Evolutionary conservation across 2,888 invertebrate genomes (phyloP), one percentile per base, ranked within the genome.

Genomic region (Ypsolopha scabrella): DNA sequence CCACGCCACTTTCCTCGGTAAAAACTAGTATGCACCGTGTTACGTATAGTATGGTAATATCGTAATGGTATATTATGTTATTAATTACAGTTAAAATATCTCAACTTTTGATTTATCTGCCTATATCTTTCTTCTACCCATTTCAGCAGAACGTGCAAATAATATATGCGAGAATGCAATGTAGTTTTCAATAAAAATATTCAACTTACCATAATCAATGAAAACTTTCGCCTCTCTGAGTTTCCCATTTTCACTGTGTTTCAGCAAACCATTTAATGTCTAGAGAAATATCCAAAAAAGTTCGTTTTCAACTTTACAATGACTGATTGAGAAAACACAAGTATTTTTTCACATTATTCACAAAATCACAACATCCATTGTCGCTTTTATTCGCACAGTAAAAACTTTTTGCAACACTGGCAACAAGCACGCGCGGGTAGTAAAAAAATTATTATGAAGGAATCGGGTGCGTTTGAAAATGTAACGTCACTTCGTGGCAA

Each of bases 401-500:
- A 55, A 48, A 54, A 48, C 47, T 45, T 36, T 37, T 24, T 48
- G 6, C 41, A 43, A 50, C 79, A 79, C 79, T 73, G 66, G 67
- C 66, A 64, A 65, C 58, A 55, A 61, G 67, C 74, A 73, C 73
- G 67, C 75, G 67, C 68, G 64, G 59, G 57, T 59, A 69, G 68
- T 65, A 65, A 62, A 66, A 60, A 64, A 67, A 63, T 60, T 61
- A 58, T 51, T 61, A 58, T 51, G 58, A 63, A 11, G 7, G 36
- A 7, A 13, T 36, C 37, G 14, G 14, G 68, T 62, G 70, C 68
- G 73, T 74, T 75, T 72, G 65, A 65, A 67, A 65, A 80, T 78
- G 77, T 75, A 76, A 70, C 85, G 85, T 80, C 73, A 61, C 72
- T 61, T 76, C 71, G 75, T 74, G 73, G 78, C 65, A 68, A 61